Evolutionary conservation across 2,113 vertebrate species (phyloP), one percentile per base, ranked within the genome.

Genomic region (Catharus bicknelli): DNA sequence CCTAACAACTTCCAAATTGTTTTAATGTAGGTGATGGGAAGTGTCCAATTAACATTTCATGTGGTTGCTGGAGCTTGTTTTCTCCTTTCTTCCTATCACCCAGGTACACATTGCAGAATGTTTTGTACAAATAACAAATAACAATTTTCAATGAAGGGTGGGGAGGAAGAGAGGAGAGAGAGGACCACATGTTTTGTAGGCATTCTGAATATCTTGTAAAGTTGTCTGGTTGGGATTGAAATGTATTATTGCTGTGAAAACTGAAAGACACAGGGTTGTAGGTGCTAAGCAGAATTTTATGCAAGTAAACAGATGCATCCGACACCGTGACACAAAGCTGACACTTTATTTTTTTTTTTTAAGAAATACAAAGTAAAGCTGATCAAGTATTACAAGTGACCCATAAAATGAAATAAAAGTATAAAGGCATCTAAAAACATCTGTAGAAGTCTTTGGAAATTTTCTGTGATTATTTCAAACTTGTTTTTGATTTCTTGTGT

Each of bases 261-360:
- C 16, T 6, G 47, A 95, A 95, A 79, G 82, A 83, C 62, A 70
- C 70, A 77, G 86, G 73, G 78, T 88, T 4, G 0, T 13, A 83
- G 26, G 29, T 61, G 86, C 36, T 87, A 86, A 90, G 85, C 80
- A 95, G 73, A 67, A 62, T 5, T 88, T 70, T 22, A 11, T 85
- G 85, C 45, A 88, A 67, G 66, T 68, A 78, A 94, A 76, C 48
- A 74, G 78, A 78, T 93, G 75, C 48, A 77, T 75, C 59, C 85
- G 80, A 92, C 62, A 48, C 22, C 42, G 36, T 88, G 78, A 51
- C 88, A 77, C 48, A 40, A 57, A 78, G 23, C 22, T 96, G 81
- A 48, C 27, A 21, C 61, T 90, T 95, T 78, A 57, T 23, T 2
- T 34, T 64, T 81, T n/a, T 87, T 85, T 86, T 87, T 51, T 29